Base-by-base conservation (phyloP, 2,888 invertebrate species). In the Drosophila trichaetosa region DNA sequence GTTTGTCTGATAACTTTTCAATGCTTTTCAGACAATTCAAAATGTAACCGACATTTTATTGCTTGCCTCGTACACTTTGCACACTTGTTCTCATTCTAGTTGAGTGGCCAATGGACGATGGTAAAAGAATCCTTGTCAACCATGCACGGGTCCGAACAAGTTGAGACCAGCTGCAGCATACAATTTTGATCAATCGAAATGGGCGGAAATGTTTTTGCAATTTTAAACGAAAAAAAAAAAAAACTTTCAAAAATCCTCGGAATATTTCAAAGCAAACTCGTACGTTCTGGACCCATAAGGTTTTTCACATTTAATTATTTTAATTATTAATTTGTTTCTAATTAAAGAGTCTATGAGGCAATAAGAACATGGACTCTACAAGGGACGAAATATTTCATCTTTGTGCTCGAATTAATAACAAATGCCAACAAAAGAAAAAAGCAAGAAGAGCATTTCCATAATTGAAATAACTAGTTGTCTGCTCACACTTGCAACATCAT, bases 1-100 rank as follows among this genome's bases (percentile, higher is more conserved):
- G 68, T 78, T 76, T 53, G 46, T 31, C 49, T 57, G 56, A 46
- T 27, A 52, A 73, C 49, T 64, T 79, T 60, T 53, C 33, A 56
- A 59, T 57, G 70, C 56, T 11, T 21, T 27, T 34, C 46, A 33
- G 27, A 53, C 8, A 61, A 36, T 34, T n/a, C n/a, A 49, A 38
- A 58, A 48, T 42, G 4, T 18, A n/a, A 21, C 33, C 6, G 40
- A 21, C 21, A 33, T 49, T 62, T 59, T 73, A 53, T 21, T 46
- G 7, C 56, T 64, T 79, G 48, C 54, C n/a, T 64, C 36, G 34
- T 24, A 40, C 33, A 67, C 62, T 72, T 63, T 38, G 36, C 31
- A 53, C 52, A 48, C 29, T 56, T 62, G 56, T 72, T 67, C 40
- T 59, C n/a, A n/a, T n/a, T n/a, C n/a, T 21, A 46, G 33, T 42